phyloP scores from a whole-genome alignment of 2,113 vertebrate genomes.

The Amia ocellicauda region DNA sequence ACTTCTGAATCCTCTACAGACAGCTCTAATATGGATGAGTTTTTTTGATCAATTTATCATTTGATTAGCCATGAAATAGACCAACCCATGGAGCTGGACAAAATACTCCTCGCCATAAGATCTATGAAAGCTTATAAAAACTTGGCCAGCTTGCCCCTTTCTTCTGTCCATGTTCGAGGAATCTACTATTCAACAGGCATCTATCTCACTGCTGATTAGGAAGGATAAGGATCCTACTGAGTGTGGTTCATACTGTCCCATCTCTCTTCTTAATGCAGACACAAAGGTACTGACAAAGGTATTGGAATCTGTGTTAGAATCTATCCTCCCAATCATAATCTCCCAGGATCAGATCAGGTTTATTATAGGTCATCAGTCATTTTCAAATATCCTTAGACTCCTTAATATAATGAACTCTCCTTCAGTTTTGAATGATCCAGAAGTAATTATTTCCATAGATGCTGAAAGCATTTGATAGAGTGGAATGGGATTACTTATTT shows the following conservation, averaged over 20 bases:
- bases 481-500: slow-evolving; percentile 23
- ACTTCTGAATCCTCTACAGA: slow-evolving; percentile 14
- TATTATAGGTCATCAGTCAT: slow-evolving; percentile 8
- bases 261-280: slow-evolving; percentile 20
- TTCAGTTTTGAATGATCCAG: neutral
- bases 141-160: slow-evolving; percentile 17
- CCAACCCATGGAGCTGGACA: slow-evolving; percentile 7
- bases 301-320: slow-evolving; percentile 2
- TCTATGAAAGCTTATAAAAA: slow-evolving; percentile 12
- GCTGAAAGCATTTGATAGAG: slow-evolving; percentile 17
- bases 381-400: slow-evolving; percentile 10
- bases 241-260: slow-evolving; percentile 17
- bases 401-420: slow-evolving; percentile 4
- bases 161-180: slow-evolving; percentile 18
- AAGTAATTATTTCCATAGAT: slow-evolving; percentile 19
- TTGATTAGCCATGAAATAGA: slow-evolving; percentile 13
- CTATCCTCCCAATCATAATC: neutral
- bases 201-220: slow-evolving; percentile 6
- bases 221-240: slow-evolving; percentile 14
- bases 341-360: slow-evolving; percentile 20
- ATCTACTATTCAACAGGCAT: slow-evolving; percentile 13
- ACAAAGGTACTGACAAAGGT: slow-evolving; percentile 14
- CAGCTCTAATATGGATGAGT: neutral
- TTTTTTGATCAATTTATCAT: neutral
- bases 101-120: neutral